These are phyloP conservation scores for Neoscelio sp. DNA, from an alignment of 2,888 invertebrate species.

Conservation along the genomic window DNA sequence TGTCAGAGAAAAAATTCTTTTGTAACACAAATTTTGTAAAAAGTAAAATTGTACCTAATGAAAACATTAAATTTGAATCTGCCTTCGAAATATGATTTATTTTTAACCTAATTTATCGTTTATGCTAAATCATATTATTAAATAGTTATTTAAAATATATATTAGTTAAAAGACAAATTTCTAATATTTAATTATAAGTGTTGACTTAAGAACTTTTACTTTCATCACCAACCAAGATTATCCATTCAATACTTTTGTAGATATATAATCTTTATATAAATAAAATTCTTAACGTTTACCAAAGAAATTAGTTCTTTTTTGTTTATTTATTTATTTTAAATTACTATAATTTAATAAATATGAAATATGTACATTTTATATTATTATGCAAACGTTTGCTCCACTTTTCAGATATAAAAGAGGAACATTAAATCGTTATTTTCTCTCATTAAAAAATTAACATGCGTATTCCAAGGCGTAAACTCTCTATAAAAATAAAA, in stretches of 20 bases:
- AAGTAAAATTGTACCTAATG: too few species aligned
- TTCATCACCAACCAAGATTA: conserved; percentile 11
- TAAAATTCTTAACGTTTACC: not conserved
- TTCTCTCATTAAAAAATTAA: conserved; percentile 28
- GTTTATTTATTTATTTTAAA: too few species aligned
- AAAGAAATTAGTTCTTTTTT: too few species aligned
- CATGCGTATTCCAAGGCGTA: not conserved
- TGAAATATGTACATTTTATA: too few species aligned
- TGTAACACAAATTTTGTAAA: too few species aligned
- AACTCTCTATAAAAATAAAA: conserved; percentile 16
- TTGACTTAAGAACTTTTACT: conserved; percentile 33
- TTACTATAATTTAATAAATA: too few species aligned
- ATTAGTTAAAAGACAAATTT: conserved; percentile 14
- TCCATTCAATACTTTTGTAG: conserved; percentile 14
- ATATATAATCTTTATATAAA: not conserved
- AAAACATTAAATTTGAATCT: too few species aligned
- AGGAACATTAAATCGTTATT: conserved; percentile 11
- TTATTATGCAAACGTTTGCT: not conserved
- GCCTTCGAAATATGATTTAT: not conserved
- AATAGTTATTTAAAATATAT: not conserved
- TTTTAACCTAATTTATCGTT: not conserved
- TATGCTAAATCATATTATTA: too few species aligned
- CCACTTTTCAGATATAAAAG: conserved; percentile 16
- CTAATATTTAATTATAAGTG: conserved; percentile 28
- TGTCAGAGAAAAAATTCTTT: too few species aligned